Conservation (phyloP, 2,113 vertebrate genomes). For the Gambusia affinis region DNA sequence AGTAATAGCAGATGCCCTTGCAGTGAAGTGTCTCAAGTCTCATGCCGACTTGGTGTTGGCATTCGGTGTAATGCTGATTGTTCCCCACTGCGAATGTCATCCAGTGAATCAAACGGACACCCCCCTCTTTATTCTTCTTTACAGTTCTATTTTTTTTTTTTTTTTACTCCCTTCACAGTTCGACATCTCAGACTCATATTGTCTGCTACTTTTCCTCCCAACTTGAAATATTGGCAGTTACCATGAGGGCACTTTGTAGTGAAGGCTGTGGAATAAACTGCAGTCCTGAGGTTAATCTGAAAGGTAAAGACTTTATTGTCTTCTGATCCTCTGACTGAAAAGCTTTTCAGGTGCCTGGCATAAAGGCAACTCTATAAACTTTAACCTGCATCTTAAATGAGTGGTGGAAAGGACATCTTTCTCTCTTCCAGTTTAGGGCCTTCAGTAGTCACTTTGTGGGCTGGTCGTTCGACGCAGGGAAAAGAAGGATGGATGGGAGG, state of each 20-base stretch:
- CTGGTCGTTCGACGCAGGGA: slow-evolving; percentile 41
- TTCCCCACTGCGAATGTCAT: slow-evolving; percentile 61
- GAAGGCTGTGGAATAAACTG: slow-evolving; percentile 37
- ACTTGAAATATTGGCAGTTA: slow-evolving; percentile 51
- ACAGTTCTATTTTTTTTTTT: not conserved
- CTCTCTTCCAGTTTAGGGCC: slow-evolving; percentile 27
- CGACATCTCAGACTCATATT: slow-evolving; percentile 7
- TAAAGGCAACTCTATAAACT: slow-evolving; percentile 52
- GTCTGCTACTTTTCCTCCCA: slow-evolving; percentile 21
- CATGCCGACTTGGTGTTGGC: slow-evolving; percentile 57
- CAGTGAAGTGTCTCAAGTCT: slow-evolving; percentile 43
- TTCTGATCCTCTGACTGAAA: slow-evolving; percentile 13
- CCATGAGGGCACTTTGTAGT: slow-evolving; percentile 29
- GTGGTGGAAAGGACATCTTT: slow-evolving; percentile 56
- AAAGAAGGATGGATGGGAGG: slow-evolving; percentile 31
- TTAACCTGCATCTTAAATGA: slow-evolving; percentile 65
- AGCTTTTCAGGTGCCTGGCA: slow-evolving; percentile 29
- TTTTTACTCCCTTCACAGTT: not conserved
- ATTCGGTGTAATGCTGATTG: slow-evolving; percentile 64
- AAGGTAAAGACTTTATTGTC: slow-evolving; percentile 31
- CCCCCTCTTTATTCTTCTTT: slow-evolving; percentile 3
- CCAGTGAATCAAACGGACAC: slow-evolving; percentile 66
- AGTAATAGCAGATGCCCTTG: slow-evolving; percentile 61
- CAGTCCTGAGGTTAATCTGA: slow-evolving; percentile 23
- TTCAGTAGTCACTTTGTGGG: slow-evolving; percentile 31